Conservation (phyloP, 2,797 vertebrate genomes). For the Arnoldichthys spilopterus region DNA sequence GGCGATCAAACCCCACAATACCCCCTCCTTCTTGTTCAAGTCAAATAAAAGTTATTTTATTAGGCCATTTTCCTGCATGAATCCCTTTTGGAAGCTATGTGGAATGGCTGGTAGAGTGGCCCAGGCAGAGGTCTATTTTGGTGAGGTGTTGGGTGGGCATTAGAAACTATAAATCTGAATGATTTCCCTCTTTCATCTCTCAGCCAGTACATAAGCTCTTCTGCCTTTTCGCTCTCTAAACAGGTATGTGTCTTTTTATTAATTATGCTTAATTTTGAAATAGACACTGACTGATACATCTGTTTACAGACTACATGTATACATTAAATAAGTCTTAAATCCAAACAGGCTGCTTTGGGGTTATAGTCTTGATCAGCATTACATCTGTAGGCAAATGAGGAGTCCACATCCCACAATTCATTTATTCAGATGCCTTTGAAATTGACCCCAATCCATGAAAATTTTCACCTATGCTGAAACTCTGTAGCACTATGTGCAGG, state of each 20-base stretch:
- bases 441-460: constrained; percentile 60
- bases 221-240: constrained; percentile 52
- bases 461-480: constrained; percentile 64
- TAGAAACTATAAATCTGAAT: constrained; percentile 73
- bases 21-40: constrained; percentile 38
- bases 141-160: constrained; percentile 63
- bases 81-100: constrained; percentile 60
- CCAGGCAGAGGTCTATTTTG: constrained; percentile 69
- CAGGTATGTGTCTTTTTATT: constrained; percentile 58
- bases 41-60: constrained; percentile 66
- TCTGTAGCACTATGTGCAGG: constrained; percentile 57
- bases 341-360: neutral
- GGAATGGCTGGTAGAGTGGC: constrained; percentile 53
- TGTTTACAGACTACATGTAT: neutral
- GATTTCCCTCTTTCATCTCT: constrained; percentile 58
- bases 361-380: neutral
- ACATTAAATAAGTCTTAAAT: constrained; percentile 1
- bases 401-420: constrained; percentile 34
- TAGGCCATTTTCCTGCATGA: constrained; percentile 56
- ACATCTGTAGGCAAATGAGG: neutral
- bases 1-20: constrained; percentile 44
- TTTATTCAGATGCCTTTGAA: constrained; percentile 62
- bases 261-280: neutral
- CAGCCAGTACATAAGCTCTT: constrained; percentile 54
- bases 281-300: no score